These are phyloP conservation scores for Calephelis perditalis DNA, from an alignment of 2,888 invertebrate genomes.

Conservation along the genomic window DNA sequence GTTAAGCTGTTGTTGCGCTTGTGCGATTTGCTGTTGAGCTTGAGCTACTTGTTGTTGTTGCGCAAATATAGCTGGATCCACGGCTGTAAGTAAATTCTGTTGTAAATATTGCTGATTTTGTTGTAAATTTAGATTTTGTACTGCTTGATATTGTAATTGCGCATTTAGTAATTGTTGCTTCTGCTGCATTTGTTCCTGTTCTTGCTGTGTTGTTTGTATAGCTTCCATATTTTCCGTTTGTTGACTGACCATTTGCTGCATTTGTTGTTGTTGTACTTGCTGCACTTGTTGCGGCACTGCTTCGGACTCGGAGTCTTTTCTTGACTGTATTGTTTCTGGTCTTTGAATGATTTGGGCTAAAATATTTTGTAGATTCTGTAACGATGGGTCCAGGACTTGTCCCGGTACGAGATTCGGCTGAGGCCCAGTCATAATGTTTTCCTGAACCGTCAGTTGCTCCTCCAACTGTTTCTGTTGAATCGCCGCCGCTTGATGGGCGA, in stretches of 20 bases:
- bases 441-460: conserved; percentile 57
- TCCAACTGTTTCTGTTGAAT: conserved; percentile 70
- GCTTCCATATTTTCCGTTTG: conserved; percentile 36
- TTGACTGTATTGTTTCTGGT: conserved; percentile 58
- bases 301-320: conserved; percentile 66
- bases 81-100: conserved; percentile 45
- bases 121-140: conserved; percentile 46
- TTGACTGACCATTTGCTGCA: conserved; percentile 37
- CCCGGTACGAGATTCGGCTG: conserved; percentile 56
- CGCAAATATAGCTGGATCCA: conserved; percentile 56
- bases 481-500: conserved; percentile 66
- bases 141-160: conserved; percentile 51
- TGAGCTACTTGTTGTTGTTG: conserved; percentile 69
- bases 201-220: conserved; percentile 32
- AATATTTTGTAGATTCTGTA: conserved; percentile 70
- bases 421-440: conserved; percentile 51
- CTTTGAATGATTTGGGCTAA: conserved; percentile 68
- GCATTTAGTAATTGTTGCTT: conserved; percentile 52
- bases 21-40: conserved; percentile 64
- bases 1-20: conserved; percentile 68
- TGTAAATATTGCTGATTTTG: conserved; percentile 53
- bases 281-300: conserved; percentile 42
- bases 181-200: conserved; percentile 51
- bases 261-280: conserved; percentile 34
- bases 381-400: conserved; percentile 69